A percentile compares a stretch with the other conserved stretches of the same genome.
Conservation (phyloP, 2,888 invertebrate genomes). For the Morpho achilles region DNA sequence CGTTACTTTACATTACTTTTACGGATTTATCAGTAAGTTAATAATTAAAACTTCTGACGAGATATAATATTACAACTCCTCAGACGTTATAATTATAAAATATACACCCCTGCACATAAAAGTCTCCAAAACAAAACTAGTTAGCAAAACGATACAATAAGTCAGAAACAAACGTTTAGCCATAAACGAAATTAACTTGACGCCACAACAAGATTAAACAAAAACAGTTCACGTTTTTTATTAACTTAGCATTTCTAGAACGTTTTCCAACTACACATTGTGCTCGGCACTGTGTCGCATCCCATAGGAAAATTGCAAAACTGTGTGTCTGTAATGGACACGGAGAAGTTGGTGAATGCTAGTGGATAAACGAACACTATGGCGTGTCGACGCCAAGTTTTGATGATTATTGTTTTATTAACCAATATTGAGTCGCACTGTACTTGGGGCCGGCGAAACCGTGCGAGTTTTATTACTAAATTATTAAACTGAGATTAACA, state of each 20-base stretch:
- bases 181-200: slow-evolving; percentile 49
- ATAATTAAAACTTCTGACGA: no score
- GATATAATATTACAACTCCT: no score
- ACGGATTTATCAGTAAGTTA: no score
- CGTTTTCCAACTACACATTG: slow-evolving; percentile 27
- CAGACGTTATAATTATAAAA: no score
- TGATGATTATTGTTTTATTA: slow-evolving; percentile 78
- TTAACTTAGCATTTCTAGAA: slow-evolving; percentile 18
- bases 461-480: background rate
- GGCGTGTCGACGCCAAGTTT: slow-evolving; percentile 60
- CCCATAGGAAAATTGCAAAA: slow-evolving; percentile 8
- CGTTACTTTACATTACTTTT: no score
- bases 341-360: slow-evolving; percentile 11
- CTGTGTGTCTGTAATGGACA: slow-evolving; percentile 10
- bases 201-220: slow-evolving; percentile 45
- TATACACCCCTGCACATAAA: slow-evolving; percentile 1
- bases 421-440: slow-evolving; percentile 72
- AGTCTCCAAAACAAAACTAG: slow-evolving; percentile 44
- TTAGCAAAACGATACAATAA: slow-evolving; percentile 70
- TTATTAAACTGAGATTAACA: slow-evolving; percentile 1
- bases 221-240: slow-evolving; percentile 40
- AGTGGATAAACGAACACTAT: slow-evolving; percentile 33
- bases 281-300: slow-evolving; percentile 22
- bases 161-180: slow-evolving; percentile 43
- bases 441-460: slow-evolving; percentile 31